Base-by-base conservation (phyloP, 2,113 vertebrate species). In the Platysteira castanea region DNA sequence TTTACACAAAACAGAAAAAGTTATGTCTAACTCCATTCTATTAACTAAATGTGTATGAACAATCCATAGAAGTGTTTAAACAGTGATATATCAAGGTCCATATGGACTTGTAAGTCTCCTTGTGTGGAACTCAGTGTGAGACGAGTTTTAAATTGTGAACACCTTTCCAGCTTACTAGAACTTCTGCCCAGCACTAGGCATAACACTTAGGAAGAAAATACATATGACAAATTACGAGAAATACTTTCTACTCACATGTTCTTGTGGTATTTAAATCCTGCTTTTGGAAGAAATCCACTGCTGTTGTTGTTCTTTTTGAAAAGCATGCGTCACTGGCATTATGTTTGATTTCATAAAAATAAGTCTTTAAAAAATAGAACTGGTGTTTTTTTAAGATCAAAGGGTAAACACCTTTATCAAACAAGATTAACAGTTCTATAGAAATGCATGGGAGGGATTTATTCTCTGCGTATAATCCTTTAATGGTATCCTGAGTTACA, bases 381-480 rank as follows among this genome's bases (percentile, higher is more conserved):
- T 80, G 37, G 46, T 59, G 53, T 37, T 91, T 92, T 96, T 88
- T 92, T 69, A 67, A 93, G 68, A 90, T 96, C 90, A 91, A 84
- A 80, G 92, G 42, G 54, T 95, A 89, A 89, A 59, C 53, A 85
- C 27, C 30, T 90, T 92, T 90, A 70, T 91, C 50, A 74, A 95
- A 90, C 47, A 80, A 91, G 82, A 88, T 93, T 84, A 94, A 13
- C n/a, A 28, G 12, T 90, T 91, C 63, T 89, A 20, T 87, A 76
- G 84, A 94, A 80, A 80, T 75, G 63, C 35, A 73, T 79, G 46
- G 50, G 27, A 69, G 54, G 30, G 78, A 88, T 90, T 96, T 93
- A 74, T 86, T 77, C 52, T 84, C 17, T 82, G 3, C 80, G 11
- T 73, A 90, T 93, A 95, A 91, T 83, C 87, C 59, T 80, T 90